A percentile compares a stretch with the other conserved stretches of the same genome.
These are phyloP conservation scores for Trilocha varians DNA, from an alignment of 2,888 invertebrate genomes.

Conservation along the genomic window DNA sequence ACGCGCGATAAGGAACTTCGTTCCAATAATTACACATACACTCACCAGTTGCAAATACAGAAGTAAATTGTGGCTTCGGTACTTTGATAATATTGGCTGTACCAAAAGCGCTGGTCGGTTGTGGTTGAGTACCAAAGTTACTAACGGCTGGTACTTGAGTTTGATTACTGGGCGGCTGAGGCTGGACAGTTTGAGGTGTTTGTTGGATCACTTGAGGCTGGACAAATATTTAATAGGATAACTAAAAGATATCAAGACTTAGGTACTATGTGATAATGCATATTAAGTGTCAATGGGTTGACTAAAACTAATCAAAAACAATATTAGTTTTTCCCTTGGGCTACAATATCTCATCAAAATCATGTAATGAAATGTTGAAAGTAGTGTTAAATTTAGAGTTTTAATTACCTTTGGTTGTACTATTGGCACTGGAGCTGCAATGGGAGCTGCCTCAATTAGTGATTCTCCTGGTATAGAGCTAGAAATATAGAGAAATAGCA, in stretches of 20 bases:
- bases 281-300: too few species aligned
- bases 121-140: slow-evolving; percentile 10
- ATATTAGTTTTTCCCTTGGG: too few species aligned
- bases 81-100: background rate
- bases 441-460: slow-evolving; percentile 16
- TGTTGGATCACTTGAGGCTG: slow-evolving; percentile 11
- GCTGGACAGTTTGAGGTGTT: slow-evolving; percentile 3
- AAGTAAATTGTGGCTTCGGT: slow-evolving; percentile 14
- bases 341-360: too few species aligned
- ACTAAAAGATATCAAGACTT: too few species aligned
- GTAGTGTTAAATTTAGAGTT: too few species aligned
- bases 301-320: too few species aligned
- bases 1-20: too few species aligned
- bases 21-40: background rate
- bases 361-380: too few species aligned
- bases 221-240: background rate
- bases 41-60: slow-evolving; percentile 2
- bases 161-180: background rate
- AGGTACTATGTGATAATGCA: too few species aligned
- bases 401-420: slow-evolving; percentile 18
- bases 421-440: slow-evolving; percentile 10
- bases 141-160: background rate
- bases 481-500: too few species aligned
- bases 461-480: too few species aligned
- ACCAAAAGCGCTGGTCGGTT: slow-evolving; percentile 9